Evolutionary conservation across 2,797 vertebrate genomes (phyloP).

Genomic region (Protosalanx chinensis): DNA sequence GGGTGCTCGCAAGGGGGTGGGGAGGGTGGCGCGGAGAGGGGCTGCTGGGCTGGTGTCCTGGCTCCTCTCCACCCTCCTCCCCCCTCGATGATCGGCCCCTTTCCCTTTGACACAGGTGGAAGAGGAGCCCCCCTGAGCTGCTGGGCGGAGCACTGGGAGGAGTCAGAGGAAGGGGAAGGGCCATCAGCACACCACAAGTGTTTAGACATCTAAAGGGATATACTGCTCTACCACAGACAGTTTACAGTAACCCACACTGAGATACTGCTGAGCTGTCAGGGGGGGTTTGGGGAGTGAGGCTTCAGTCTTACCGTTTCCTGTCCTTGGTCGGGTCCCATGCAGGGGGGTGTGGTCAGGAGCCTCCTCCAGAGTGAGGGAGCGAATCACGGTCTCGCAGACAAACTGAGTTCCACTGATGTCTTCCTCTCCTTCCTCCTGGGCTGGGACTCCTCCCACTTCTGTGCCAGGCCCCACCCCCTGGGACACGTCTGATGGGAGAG

Average conservation of each 20-base stretch:
- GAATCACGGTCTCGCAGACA: constrained; percentile 91
- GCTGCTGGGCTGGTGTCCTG: constrained; percentile 17
- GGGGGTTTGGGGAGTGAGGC: too few relatives aligned
- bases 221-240: neutral
- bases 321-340: constrained; percentile 59
- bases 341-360: constrained; percentile 80
- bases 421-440: constrained; percentile 86
- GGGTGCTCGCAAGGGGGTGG: constrained; percentile 23
- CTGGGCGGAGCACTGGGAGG: constrained; percentile 54
- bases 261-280: neutral
- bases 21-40: constrained; percentile 19
- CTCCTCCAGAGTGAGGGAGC: constrained; percentile 87
- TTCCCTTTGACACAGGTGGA: constrained; percentile 52
- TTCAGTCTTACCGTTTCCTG: constrained; percentile 60
- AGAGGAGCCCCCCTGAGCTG: constrained; percentile 57
- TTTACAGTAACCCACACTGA: neutral
- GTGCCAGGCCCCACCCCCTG: constrained; percentile 40
- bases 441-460: constrained; percentile 67
- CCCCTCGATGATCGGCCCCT: constrained; percentile 18
- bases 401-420: constrained; percentile 90
- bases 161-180: constrained; percentile 7
- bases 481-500: constrained; percentile 57
- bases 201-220: neutral
- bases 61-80: constrained; percentile 35
- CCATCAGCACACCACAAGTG: neutral